phyloP scores from a whole-genome alignment of 2,797 vertebrate species.

The Gymnoscopelus braueri region DNA sequence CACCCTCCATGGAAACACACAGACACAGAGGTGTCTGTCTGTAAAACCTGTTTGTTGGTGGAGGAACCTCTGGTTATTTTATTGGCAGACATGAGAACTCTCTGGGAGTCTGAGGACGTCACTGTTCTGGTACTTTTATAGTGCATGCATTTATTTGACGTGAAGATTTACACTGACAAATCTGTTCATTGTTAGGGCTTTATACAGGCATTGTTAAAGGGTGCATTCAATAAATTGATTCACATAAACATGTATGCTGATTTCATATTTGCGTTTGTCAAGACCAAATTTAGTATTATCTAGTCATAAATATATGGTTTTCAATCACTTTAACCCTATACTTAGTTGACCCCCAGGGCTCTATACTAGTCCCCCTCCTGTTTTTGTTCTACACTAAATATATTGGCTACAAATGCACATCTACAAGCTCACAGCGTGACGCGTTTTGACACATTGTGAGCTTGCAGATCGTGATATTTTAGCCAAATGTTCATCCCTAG shows the following conservation, averaged over 20 bases:
- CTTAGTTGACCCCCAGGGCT: no score
- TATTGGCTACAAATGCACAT: no score
- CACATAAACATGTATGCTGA: no score
- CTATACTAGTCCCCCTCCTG: no score
- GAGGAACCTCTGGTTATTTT: conserved; percentile 56
- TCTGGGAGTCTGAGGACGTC: no score
- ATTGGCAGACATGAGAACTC: conserved; percentile 15
- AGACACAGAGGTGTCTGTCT: conserved; percentile 71
- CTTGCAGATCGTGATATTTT: no score
- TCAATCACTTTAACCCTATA: no score
- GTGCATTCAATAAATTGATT: not conserved
- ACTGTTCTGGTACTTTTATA: not conserved
- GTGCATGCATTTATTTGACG: no score
- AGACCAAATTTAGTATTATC: not conserved
- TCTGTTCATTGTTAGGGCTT: not conserved
- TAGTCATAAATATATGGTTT: not conserved
- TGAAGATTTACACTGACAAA: not conserved
- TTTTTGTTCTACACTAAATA: no score
- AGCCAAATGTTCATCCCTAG: no score
- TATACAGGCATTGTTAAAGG: not conserved
- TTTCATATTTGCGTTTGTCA: not conserved
- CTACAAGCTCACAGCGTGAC: no score
- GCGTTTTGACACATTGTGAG: no score
- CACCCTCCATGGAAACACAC: conserved; percentile 69
- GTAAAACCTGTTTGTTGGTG: conserved; percentile 59